A percentile compares a stretch with the other conserved stretches of the same genome.
Conservation (phyloP, 2,797 vertebrate genomes). For the Artibeus lituratus region DNA sequence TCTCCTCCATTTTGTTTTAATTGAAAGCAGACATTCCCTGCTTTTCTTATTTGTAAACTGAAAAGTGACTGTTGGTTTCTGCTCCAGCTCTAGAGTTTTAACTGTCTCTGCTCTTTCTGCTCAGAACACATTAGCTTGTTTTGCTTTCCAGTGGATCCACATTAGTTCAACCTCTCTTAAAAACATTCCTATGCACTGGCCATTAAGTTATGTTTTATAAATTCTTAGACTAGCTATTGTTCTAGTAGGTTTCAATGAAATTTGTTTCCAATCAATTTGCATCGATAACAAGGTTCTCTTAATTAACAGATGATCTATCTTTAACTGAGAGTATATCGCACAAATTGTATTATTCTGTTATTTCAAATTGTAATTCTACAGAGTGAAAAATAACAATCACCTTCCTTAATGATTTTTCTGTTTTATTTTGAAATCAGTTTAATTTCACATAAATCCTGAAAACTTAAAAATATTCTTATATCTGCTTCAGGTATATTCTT, state of each 20-base stretch:
- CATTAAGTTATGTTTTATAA: not conserved
- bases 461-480: not conserved
- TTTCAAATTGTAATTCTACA: not conserved
- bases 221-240: not conserved
- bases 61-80: constrained; percentile 73
- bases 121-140: constrained; percentile 53
- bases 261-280: not conserved
- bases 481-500: not conserved
- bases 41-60: constrained; percentile 76
- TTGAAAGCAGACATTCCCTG: constrained; percentile 78
- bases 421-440: not conserved
- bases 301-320: not conserved
- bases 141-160: constrained; percentile 15
- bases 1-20: constrained; percentile 41
- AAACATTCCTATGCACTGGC: not conserved
- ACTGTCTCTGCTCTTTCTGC: not conserved
- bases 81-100: constrained; percentile 43
- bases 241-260: not conserved
- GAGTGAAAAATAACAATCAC: not conserved
- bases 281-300: not conserved
- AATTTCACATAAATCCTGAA: not conserved
- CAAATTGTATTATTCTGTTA: not conserved
- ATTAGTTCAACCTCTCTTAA: not conserved
- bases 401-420: not conserved
- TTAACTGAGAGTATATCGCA: not conserved